Conservation (phyloP, 2,888 invertebrate genomes). For the Drosophila subquinaria region DNA sequence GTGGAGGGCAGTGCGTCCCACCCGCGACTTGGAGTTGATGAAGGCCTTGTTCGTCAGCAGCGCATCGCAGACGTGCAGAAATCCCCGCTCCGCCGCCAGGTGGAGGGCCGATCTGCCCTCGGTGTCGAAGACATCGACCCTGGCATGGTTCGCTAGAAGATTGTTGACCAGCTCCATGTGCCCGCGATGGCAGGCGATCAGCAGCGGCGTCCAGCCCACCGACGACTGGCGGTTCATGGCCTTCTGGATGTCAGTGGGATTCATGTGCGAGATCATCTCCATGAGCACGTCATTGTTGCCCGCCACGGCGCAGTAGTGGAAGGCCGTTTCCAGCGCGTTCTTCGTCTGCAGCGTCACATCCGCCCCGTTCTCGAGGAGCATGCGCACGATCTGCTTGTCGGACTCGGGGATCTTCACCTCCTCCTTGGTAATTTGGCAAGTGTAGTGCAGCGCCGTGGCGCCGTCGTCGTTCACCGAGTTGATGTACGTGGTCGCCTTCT, state of each 20-base stretch:
- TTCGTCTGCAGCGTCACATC: conserved; percentile 94
- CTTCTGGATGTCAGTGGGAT: conserved; percentile 95
- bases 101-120: conserved; percentile 98
- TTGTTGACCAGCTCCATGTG: conserved; percentile 97
- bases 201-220: conserved; percentile 98
- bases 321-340: conserved; percentile 95
- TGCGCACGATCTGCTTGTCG: conserved; percentile 94
- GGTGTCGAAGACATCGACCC: conserved; percentile 99
- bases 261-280: conserved; percentile 97
- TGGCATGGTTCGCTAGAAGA: conserved; percentile 95
- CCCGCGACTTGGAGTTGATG: conserved; percentile 98
- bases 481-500: conserved; percentile 93
- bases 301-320: conserved; percentile 97
- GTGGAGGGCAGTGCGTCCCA: conserved; percentile 98
- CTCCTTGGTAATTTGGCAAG: conserved; percentile 94
- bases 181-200: conserved; percentile 98
- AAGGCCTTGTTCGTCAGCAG: conserved; percentile 98
- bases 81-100: conserved; percentile 97
- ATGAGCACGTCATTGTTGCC: conserved; percentile 98
- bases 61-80: conserved; percentile 94
- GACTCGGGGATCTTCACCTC: conserved; percentile 91
- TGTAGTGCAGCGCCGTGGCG: conserved; percentile 97
- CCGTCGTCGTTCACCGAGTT: conserved; percentile 96
- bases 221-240: conserved; percentile 97
- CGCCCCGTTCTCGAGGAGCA: conserved; percentile 95